Evolutionary conservation across 2,797 vertebrate genomes (phyloP).

Genomic region (Mus spretus): DNA sequence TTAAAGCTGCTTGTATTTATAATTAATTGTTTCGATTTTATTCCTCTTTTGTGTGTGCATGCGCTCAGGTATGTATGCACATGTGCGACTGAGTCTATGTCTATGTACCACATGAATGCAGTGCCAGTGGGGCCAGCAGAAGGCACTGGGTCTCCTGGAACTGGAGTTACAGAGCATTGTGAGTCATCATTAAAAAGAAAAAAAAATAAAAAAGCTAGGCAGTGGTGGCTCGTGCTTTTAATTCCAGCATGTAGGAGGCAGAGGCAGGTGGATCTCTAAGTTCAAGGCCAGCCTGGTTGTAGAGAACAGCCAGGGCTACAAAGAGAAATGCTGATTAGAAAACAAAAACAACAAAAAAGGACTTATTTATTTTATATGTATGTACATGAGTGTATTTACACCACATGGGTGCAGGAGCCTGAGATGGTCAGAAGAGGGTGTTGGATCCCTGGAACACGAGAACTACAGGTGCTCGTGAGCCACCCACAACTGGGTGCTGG

Average conservation of each 20-base stretch:
- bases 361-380: background rate
- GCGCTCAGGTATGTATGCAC: background rate
- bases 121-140: background rate
- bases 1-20: conserved; percentile 3
- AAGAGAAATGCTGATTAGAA: background rate
- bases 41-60: background rate
- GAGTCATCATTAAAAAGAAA: background rate
- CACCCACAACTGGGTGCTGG: background rate
- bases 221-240: background rate
- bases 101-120: background rate
- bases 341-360: background rate
- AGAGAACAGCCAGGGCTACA: background rate
- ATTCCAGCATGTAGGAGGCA: background rate
- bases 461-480: background rate
- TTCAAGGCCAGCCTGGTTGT: background rate
- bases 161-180: background rate
- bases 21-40: background rate
- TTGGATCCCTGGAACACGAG: background rate
- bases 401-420: background rate
- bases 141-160: background rate
- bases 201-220: background rate
- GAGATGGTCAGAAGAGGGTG: background rate
- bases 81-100: background rate
- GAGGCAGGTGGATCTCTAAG: background rate
- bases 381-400: background rate